Base-by-base conservation (phyloP, 2,888 invertebrate genomes). In the Aleiodes testaceus region DNA sequence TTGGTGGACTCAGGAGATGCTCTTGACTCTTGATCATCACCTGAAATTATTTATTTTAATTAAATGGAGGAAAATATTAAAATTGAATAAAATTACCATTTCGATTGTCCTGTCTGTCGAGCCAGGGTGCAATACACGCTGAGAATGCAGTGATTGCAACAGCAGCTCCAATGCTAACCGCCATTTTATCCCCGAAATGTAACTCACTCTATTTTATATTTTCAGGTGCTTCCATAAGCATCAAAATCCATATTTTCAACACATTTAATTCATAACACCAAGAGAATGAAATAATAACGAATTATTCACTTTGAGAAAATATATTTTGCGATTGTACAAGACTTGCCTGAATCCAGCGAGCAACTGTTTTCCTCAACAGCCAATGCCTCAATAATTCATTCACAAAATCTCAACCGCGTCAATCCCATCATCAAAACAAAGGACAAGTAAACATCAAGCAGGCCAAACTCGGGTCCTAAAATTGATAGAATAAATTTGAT, bases 51-150 rank as follows among this genome's bases (percentile, higher is more conserved):
- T 59, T 16, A 42, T 14, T n/a, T n/a, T n/a, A n/a, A n/a, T n/a
- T n/a, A n/a, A n/a, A n/a, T n/a, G n/a, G n/a, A n/a, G n/a, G n/a
- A n/a, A n/a, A n/a, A n/a, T n/a, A 26, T 26, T 1, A 26, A n/a
- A 55, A 55, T 11, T n/a, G n/a, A 30, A 11, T 5, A 7, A 14
- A 26, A 14, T 59, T 42, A 59, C 59, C 59, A 36, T 59, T 30
- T 12, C 30, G 14, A 36, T 42, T 42, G 26, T 59, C 18, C 42
- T 14, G 59, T 11, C 42, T 16, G 5, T 59, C 36, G 6, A 59
- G 22, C 14, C 44, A 14, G 44, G 63, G 45, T 6, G 45, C 45
- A 45, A 63, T 45, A 22, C 63, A 63, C 45, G 63, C 45, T 63
- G 63, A 45, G 14, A 63, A 12, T 1, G 22, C 63, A 12, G 45